Conservation (phyloP, 2,888 invertebrate species). For the Dolomedes plantarius region DNA sequence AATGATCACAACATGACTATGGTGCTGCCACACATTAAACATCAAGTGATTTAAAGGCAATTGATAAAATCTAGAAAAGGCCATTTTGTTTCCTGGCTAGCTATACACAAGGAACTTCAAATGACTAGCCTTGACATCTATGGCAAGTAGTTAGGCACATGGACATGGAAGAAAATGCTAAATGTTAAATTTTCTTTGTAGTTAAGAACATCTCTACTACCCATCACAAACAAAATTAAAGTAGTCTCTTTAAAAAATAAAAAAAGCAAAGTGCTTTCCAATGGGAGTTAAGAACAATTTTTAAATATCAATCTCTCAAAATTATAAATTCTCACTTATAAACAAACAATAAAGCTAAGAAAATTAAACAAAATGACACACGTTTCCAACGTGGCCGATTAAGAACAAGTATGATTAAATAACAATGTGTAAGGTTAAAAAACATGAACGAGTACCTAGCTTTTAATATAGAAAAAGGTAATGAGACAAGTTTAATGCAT, state of each 20-base stretch:
- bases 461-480: constrained; percentile 67
- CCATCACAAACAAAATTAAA: constrained; percentile 29
- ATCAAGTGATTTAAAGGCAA: constrained; percentile 70
- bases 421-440: constrained; percentile 69
- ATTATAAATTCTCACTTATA: constrained; percentile 31
- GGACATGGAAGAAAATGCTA: constrained; percentile 64
- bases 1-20: constrained; percentile 71
- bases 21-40: constrained; percentile 68
- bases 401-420: constrained; percentile 69
- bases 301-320: too few species aligned
- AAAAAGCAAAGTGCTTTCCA: constrained; percentile 50
- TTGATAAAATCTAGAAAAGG: constrained; percentile 72
- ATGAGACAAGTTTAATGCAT: constrained; percentile 60
- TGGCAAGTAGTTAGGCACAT: constrained; percentile 72
- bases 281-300: constrained; percentile 66
- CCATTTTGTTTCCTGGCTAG: constrained; percentile 71
- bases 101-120: constrained; percentile 70
- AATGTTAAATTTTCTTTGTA: constrained; percentile 51
- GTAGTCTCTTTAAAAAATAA: constrained; percentile 56
- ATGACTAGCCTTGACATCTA: constrained; percentile 72
- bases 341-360: constrained; percentile 47
- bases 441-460: constrained; percentile 68
- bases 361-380: constrained; percentile 54
- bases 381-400: constrained; percentile 62
- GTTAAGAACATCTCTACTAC: constrained; percentile 65